Evolutionary conservation across 2,797 vertebrate genomes (phyloP).

Genomic region (Crocidura indochinensis): DNA sequence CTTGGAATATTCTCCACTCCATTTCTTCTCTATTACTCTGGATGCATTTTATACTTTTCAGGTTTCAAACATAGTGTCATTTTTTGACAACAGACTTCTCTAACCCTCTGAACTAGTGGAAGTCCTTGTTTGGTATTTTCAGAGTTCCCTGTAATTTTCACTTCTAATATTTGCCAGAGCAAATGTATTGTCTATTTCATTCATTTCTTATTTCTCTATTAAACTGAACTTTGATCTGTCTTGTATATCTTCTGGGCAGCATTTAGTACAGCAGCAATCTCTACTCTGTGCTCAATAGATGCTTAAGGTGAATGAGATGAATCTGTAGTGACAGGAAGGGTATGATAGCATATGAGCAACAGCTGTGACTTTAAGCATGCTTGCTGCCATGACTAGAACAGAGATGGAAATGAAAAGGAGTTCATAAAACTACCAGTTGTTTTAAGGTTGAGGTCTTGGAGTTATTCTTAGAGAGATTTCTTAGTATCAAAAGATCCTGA

Average conservation of each 20-base stretch:
- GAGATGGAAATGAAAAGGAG: background rate
- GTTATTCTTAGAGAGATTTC: background rate
- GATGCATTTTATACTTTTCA: background rate
- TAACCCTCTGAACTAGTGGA: background rate
- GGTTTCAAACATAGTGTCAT: background rate
- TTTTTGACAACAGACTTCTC: background rate
- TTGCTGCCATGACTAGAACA: background rate
- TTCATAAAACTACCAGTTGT: background rate
- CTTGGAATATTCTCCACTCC: background rate
- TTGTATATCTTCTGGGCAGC: no score
- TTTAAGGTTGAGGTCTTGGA: background rate
- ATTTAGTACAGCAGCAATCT: background rate
- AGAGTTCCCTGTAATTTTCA: background rate
- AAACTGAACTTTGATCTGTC: no score
- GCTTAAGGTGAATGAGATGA: background rate
- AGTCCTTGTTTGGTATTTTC: background rate
- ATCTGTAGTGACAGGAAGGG: background rate
- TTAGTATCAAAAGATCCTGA: background rate
- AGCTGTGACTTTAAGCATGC: rapidly evolving
- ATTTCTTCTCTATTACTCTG: background rate
- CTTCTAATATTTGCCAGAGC: background rate
- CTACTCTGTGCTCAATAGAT: background rate
- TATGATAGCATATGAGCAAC: background rate
- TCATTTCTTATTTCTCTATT: background rate
- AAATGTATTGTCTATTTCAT: background rate